Conservation (phyloP, 1,140 invertebrate genomes). For the Aricia agestis region DNA sequence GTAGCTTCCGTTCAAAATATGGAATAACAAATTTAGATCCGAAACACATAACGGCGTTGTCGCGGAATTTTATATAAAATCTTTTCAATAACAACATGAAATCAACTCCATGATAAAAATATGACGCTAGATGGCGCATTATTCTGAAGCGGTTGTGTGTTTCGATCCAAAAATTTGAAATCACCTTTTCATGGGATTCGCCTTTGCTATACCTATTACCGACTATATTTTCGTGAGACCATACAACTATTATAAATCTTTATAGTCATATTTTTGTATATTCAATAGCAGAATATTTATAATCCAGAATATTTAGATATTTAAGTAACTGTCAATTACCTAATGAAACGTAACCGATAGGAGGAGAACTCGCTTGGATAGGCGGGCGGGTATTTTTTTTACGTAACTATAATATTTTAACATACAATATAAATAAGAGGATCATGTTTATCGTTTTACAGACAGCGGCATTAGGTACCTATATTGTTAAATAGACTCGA, state of each 20-base stretch:
- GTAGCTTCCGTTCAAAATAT: too few relatives aligned
- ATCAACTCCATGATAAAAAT: too few relatives aligned
- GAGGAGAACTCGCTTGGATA: slow-evolving; percentile 11
- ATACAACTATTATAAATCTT: slow-evolving; percentile 13
- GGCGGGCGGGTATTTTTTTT: slow-evolving; percentile 39
- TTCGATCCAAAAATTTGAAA: too few relatives aligned
- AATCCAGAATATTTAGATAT: slow-evolving; percentile 11
- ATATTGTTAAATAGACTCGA: background rate
- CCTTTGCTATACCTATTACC: too few relatives aligned
- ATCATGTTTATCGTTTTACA: slow-evolving; percentile 9
- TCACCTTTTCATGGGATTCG: too few relatives aligned
- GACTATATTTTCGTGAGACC: slow-evolving; percentile 15
- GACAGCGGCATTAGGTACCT: slow-evolving; percentile 9
- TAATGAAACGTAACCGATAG: slow-evolving; percentile 15
- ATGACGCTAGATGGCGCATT: too few relatives aligned
- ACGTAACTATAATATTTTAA: slow-evolving; percentile 9
- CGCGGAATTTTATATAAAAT: too few relatives aligned
- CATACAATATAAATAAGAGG: background rate
- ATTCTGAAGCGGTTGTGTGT: too few relatives aligned
- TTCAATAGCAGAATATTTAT: slow-evolving; percentile 7
- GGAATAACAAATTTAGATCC: too few relatives aligned
- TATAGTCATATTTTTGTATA: slow-evolving; percentile 6
- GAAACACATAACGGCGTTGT: too few relatives aligned
- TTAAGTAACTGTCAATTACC: slow-evolving; percentile 24
- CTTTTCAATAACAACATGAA: too few relatives aligned